Evolutionary conservation across 2,113 vertebrate genomes (phyloP).

Genomic region (Gulo gulo): DNA sequence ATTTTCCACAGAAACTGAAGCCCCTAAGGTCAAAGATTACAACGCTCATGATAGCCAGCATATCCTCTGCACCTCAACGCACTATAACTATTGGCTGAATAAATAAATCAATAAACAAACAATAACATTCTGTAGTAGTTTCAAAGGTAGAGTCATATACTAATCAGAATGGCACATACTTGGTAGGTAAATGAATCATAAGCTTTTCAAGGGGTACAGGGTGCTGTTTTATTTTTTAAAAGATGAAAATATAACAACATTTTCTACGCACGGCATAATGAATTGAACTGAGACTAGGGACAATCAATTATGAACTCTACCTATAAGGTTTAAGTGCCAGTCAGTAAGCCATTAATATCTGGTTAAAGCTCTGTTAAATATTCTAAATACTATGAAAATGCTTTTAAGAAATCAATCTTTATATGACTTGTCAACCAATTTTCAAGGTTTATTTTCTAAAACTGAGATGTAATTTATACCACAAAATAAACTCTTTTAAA

Average conservation of each 20-base stretch:
- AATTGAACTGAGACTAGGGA: not conserved
- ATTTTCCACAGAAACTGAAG: not conserved
- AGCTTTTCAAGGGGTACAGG: not conserved
- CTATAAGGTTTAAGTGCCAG: not conserved
- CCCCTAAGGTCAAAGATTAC: not conserved
- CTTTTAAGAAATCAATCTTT: not conserved
- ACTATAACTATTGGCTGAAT: not conserved
- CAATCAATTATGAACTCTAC: not conserved
- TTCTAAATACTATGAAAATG: not conserved
- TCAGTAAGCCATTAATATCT: not conserved
- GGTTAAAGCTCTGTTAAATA: not conserved
- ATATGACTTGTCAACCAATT: not conserved
- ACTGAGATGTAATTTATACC: not conserved
- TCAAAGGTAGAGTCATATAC: not conserved
- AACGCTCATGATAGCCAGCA: not conserved
- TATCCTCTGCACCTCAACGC: not conserved
- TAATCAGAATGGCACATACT: not conserved
- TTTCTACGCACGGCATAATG: not conserved
- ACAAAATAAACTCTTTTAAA: not conserved
- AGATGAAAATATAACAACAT: not conserved
- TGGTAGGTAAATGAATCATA: not conserved
- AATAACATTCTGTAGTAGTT: not conserved
- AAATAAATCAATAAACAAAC: not conserved
- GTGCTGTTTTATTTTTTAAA: constrained; percentile 46
- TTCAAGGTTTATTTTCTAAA: not conserved